A percentile compares a stretch with the other conserved stretches of the same genome.
These are phyloP conservation scores for Standfussiana lucernea DNA, from an alignment of 2,888 invertebrate species.

Conservation along the genomic window DNA sequence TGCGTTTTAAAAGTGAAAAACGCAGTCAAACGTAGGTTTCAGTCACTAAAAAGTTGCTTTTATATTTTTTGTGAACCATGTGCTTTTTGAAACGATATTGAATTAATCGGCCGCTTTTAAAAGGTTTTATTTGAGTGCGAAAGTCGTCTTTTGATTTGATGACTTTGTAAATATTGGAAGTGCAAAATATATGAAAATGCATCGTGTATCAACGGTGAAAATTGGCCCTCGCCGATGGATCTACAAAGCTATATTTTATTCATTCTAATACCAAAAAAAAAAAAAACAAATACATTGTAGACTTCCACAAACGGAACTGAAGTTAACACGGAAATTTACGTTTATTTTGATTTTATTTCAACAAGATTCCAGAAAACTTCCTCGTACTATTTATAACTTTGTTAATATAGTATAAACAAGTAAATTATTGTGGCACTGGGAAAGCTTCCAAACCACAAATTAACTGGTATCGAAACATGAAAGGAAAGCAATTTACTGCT, in stretches of 20 bases:
- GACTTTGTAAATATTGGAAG: conserved; percentile 21
- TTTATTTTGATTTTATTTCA: background rate
- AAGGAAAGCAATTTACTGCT: background rate
- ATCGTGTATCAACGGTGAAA: background rate
- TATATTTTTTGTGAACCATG: background rate
- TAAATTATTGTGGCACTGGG: conserved; percentile 7
- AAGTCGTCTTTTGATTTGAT: conserved; percentile 27
- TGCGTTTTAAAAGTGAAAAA: conserved; percentile 40
- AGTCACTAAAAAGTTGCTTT: conserved; percentile 7
- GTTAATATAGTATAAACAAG: conserved; percentile 14
- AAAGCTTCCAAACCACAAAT: background rate
- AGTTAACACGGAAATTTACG: background rate
- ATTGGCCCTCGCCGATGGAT: background rate
- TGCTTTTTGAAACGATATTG: conserved; percentile 22
- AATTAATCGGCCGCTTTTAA: conserved; percentile 39
- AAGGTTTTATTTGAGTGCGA: conserved; percentile 20
- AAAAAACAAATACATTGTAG: background rate
- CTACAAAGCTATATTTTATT: conserved; percentile 5
- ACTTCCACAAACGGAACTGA: background rate
- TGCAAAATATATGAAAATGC: conserved; percentile 16
- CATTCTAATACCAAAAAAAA: background rate
- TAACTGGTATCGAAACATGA: background rate
- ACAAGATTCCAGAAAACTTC: background rate
- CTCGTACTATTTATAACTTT: background rate
- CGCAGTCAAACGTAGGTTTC: conserved; percentile 7